Base-by-base conservation (phyloP, 2,797 vertebrate genomes). In the Anguilla obscura region DNA sequence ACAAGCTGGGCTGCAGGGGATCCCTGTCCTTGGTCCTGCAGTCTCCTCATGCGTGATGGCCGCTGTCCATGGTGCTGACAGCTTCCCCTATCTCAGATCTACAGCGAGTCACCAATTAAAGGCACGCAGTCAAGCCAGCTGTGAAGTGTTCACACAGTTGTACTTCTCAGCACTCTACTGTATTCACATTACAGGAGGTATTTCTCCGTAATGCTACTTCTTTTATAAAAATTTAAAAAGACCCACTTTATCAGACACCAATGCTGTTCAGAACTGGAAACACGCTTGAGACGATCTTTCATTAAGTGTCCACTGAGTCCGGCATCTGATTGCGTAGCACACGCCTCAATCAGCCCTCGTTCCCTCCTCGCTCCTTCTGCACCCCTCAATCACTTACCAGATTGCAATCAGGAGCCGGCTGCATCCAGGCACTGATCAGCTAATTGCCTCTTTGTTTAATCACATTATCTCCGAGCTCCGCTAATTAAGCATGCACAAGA, bases 391-490 rank as follows among this genome's bases (percentile, higher is more conserved):
- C 50, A 18, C 27, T 36, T 27, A 6, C 3, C n/a, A 50, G 40
- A 50, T 86, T 86, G 85, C 85, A 86, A 86, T 76, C 63, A 86
- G 36, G 60, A 56, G 58, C 60, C 33, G 33, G 56, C 74, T 69
- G 58, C 10, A 86, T 36, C n/a, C 27, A 50, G 69, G 24, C 76
- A 69, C 24, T 86, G 48, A 74, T 86, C 85, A 76, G 33, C 85
- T 71, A 50, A 86, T 86, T 86, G 45, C n/a, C 50, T 45, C 36
- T 50, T 86, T 86, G 69, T 86, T 76, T 76, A 74, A 74, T 86
- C 85, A 86, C 63, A 71, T 76, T 69, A 86, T 86, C 14, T 52
- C 8, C 40, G 85, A 40, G 60, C 16, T 85, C 12, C 21, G 66
- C 52, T 69, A 69, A 86, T 86, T 86, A 74, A 18, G 50, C 48